Evolutionary conservation across 2,113 vertebrate species (phyloP).

Genomic region (Hemiprocne comata): DNA sequence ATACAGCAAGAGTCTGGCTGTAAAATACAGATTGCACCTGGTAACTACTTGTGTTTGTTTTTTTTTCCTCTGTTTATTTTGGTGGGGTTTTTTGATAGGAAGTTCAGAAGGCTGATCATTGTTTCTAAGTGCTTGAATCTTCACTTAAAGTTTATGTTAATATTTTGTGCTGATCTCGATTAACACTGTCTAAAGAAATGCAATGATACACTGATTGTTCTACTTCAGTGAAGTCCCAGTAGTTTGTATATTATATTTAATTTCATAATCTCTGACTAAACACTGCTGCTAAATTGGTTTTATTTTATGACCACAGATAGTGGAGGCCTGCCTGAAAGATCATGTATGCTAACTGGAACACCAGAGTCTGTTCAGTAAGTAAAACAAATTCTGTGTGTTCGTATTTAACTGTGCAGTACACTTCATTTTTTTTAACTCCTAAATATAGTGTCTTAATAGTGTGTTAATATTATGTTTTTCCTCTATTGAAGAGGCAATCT

Average conservation of each 20-base stretch:
- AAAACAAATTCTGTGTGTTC: not conserved
- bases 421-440: not conserved
- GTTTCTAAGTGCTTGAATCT: not conserved
- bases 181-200: not conserved
- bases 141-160: not conserved
- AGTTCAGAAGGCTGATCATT: not conserved
- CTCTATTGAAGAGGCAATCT: not conserved
- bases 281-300: not conserved
- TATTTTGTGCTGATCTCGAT: accelerated
- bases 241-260: not conserved
- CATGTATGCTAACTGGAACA: slow-evolving; percentile 92
- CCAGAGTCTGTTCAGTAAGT: slow-evolving; percentile 96
- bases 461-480: not conserved
- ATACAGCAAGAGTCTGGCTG: slow-evolving; percentile 97
- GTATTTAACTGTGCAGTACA: not conserved
- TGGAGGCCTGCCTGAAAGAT: slow-evolving; percentile 94
- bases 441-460: not conserved
- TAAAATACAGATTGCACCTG: slow-evolving; percentile 98
- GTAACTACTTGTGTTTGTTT: slow-evolving; percentile 68
- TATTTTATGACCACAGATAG: slow-evolving; percentile 82
- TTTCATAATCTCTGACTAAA: not conserved
- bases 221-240: not conserved
- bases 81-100: accelerated
- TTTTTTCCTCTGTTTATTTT: not conserved
- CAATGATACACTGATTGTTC: not conserved